phyloP scores from a whole-genome alignment of 1,140 invertebrate genomes.

The Brachionus calyciflorus region DNA sequence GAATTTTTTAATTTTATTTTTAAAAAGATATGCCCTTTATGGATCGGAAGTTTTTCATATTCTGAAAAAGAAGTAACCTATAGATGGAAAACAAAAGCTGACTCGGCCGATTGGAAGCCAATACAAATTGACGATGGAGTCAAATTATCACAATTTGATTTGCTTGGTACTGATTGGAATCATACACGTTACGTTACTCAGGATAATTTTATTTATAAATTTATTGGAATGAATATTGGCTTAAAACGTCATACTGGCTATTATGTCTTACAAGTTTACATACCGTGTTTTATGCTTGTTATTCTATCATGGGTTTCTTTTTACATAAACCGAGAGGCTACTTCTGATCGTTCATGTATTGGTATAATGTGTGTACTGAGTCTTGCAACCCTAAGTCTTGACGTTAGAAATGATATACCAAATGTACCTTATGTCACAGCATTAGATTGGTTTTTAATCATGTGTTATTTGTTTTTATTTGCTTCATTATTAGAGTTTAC shows the following conservation, averaged over 20 bases:
- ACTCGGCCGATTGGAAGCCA: constrained; percentile 15
- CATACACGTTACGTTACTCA: constrained; percentile 22
- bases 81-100: constrained; percentile 53
- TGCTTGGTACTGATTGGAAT: constrained; percentile 51
- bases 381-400: constrained; percentile 63
- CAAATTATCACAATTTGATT: constrained; percentile 61
- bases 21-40: constrained; percentile 56
- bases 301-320: constrained; percentile 60
- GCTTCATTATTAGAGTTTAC: constrained; percentile 72
- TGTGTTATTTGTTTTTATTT: constrained; percentile 81
- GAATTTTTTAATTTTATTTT: neutral
- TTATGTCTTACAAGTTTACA: constrained; percentile 59
- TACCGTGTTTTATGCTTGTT: constrained; percentile 58
- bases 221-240: constrained; percentile 47
- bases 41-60: constrained; percentile 61
- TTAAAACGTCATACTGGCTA: constrained; percentile 58
- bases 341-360: constrained; percentile 68
- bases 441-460: constrained; percentile 79
- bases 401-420: constrained; percentile 77
- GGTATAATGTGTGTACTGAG: constrained; percentile 57
- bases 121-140: constrained; percentile 48
- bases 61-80: constrained; percentile 55
- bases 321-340: constrained; percentile 84
- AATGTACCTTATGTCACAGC: constrained; percentile 83
- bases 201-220: constrained; percentile 50